Percentiles rank a stretch among this genome's conserved stretches.
phyloP scores from a whole-genome alignment of 2,113 vertebrate species.

The Mohoua ochrocephala region DNA sequence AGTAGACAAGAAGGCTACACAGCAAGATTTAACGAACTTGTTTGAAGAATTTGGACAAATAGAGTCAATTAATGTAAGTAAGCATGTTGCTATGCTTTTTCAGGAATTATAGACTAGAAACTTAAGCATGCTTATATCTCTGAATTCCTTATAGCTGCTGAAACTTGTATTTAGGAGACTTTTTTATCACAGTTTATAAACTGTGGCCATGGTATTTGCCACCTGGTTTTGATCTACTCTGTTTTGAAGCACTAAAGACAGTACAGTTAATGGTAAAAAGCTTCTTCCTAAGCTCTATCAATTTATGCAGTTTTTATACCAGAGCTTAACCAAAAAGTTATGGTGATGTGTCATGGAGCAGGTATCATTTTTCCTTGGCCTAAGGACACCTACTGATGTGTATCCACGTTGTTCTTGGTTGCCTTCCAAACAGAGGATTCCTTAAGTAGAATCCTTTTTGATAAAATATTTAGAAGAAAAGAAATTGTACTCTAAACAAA shows the following conservation, averaged over 20 bases:
- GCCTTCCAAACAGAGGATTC: background rate
- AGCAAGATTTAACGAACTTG: constrained; percentile 96
- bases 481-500: background rate
- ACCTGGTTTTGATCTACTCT: background rate
- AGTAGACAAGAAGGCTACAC: constrained; percentile 97
- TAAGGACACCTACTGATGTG: background rate
- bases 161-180: background rate
- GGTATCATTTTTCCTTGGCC: background rate
- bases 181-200: background rate
- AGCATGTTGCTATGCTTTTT: background rate
- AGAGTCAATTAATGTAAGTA: constrained; percentile 97
- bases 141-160: background rate
- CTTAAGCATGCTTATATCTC: background rate
- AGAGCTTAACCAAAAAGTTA: background rate
- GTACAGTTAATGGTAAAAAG: background rate
- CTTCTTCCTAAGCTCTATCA: background rate
- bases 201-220: background rate
- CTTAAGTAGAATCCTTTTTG: background rate
- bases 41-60: constrained; percentile 99
- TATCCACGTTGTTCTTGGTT: background rate
- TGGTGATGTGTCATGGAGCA: background rate
- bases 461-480: background rate
- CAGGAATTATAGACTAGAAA: background rate
- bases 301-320: background rate
- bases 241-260: background rate